Base-by-base conservation (phyloP, 2,888 invertebrate species). In the Papilio protenor region DNA sequence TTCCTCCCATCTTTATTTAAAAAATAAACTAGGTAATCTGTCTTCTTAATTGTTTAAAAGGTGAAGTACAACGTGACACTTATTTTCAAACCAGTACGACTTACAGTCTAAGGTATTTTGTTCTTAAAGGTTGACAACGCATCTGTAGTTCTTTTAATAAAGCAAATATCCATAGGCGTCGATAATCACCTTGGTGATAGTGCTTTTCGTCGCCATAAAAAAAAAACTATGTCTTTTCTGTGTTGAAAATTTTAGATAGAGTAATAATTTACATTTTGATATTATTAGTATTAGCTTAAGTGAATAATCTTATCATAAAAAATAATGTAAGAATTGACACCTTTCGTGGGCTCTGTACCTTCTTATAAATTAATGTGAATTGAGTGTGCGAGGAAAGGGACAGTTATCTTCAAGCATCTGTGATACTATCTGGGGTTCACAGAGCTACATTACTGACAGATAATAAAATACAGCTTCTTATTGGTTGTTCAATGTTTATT, bases 401-500 rank as follows among this genome's bases (percentile, higher is more conserved):
- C 33, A 64, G 61, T 14, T 64, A 64, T 64, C 64, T 10, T 27
- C 61, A 23, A 14, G 59, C 23, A 61, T 61, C 8, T n/a, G 66
- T 66, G 66, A 66, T 66, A 40, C 10, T 14, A 66, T 66, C 66
- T 40, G 18, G 10, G 18, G 66, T 64, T 64, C 66, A 40, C 18
- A 33, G 14, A 40, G 33, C 40, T 8, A 66, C 11, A 11, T 61
- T 10, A 66, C 66, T 2, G 40, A 40, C 40, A n/a, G 18, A n/a
- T n/a, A 66, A 66, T 66, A 66, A 66, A 66, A 66, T 66, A 40
- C 40, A 66, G 10, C n/a, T 66, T 66, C 33, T 66, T 66, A 66
- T 66, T 40, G 11, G 5, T 18, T 40, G 64, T 64, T 64, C 6
- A 64, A 40, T 27, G 2, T 59, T 59, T 40, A 40, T 64, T 27